Conservation (phyloP, 2,888 invertebrate species). For the Drosophila rubida region DNA sequence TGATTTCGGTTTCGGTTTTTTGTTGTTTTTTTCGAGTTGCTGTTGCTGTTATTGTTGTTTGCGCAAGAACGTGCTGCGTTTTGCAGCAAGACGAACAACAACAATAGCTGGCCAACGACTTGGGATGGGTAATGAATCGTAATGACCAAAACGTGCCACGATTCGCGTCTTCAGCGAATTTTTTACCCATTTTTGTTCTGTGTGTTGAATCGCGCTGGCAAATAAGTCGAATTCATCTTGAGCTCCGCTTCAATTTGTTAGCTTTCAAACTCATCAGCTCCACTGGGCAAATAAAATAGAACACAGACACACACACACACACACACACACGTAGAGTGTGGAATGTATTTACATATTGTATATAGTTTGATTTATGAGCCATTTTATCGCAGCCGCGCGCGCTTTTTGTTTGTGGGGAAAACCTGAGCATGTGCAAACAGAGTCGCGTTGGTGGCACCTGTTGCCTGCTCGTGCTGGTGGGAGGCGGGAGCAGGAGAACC, state of each 20-base stretch:
- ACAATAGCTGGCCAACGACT: conserved; percentile 46
- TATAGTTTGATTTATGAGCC: conserved; percentile 70
- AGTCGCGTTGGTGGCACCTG: conserved; percentile 57
- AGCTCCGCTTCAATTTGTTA: conserved; percentile 22
- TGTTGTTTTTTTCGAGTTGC: neutral
- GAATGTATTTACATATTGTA: conserved; percentile 50
- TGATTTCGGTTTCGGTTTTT: conserved; percentile 32
- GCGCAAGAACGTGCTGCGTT: conserved; percentile 53
- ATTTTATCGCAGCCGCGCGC: conserved; percentile 56
- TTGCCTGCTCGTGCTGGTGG: conserved; percentile 24
- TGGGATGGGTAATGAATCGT: conserved; percentile 63
- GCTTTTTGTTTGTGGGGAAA: conserved; percentile 45
- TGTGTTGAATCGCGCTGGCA: conserved; percentile 15
- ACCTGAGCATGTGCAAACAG: conserved; percentile 58
- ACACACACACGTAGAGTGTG: conserved; percentile 1
- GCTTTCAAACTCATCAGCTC: conserved; percentile 39
- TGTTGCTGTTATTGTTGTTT: conserved; percentile 21
- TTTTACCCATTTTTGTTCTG: conserved; percentile 12
- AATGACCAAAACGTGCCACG: conserved; percentile 76
- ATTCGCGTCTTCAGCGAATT: conserved; percentile 44
- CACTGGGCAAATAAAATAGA: conserved; percentile 56
- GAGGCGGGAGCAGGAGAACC: neutral
- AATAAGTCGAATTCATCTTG: conserved; percentile 39
- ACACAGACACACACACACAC: conserved; percentile 20
- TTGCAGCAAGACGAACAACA: conserved; percentile 20